Conservation (phyloP, 2,888 invertebrate genomes). For the Lasioglossum oenotherae region DNA sequence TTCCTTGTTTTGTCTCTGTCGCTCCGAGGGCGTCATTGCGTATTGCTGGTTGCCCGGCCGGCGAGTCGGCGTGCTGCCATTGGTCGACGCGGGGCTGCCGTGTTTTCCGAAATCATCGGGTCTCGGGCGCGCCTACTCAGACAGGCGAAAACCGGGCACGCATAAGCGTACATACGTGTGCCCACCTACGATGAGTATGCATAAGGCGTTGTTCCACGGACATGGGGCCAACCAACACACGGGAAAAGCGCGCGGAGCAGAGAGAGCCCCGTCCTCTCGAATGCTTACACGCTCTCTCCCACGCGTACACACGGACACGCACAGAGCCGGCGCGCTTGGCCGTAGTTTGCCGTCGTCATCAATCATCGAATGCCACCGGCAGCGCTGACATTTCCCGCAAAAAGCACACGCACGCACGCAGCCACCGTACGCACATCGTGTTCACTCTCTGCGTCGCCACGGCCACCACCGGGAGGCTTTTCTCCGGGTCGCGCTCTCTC, state of each 20-base stretch:
- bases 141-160: constrained; percentile 53
- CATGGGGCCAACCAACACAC: constrained; percentile 47
- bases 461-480: constrained; percentile 14
- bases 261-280: constrained; percentile 2
- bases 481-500: neutral
- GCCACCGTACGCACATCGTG: constrained; percentile 69
- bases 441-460: constrained; percentile 59
- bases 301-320: constrained; percentile 46
- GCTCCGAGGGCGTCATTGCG: constrained; percentile 76
- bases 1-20: constrained; percentile 62
- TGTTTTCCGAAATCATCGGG: constrained; percentile 80
- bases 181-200: constrained; percentile 68
- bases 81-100: constrained; percentile 71
- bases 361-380: constrained; percentile 83
- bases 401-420: constrained; percentile 78
- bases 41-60: constrained; percentile 70
- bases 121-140: constrained; percentile 62
- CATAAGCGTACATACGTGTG: constrained; percentile 56
- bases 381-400: constrained; percentile 81
- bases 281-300: constrained; percentile 36
- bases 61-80: constrained; percentile 70
- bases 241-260: neutral
- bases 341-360: constrained; percentile 80
- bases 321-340: neutral
- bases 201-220: constrained; percentile 64